These are phyloP conservation scores for Mirza zaza DNA, from an alignment of 2,113 vertebrate species.

Conservation along the genomic window DNA sequence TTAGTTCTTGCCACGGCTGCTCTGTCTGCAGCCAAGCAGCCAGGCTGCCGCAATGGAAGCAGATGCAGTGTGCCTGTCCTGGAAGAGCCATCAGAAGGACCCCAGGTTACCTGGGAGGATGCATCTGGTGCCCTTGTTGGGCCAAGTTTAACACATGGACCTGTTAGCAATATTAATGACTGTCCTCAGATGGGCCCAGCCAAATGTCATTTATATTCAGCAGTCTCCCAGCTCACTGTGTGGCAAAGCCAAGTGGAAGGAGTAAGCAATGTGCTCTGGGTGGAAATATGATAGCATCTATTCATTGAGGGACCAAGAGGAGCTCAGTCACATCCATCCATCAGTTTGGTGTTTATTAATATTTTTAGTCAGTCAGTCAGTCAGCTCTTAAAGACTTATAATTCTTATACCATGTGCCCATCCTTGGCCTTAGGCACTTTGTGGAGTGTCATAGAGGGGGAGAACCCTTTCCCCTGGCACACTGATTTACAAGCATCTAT, in stretches of 20 bases:
- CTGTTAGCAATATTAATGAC: conserved; percentile 70
- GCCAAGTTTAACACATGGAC: conserved; percentile 71
- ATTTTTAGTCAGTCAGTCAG: neutral
- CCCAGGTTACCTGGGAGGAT: conserved; percentile 43
- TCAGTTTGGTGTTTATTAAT: neutral
- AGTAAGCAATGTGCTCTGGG: neutral
- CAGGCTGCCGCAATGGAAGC: conserved; percentile 44
- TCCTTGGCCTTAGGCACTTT: neutral
- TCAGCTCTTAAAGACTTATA: neutral
- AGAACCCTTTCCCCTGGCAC: neutral
- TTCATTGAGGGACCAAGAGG: neutral
- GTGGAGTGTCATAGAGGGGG: neutral
- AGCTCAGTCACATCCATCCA: neutral
- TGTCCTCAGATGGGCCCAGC: conserved; percentile 3
- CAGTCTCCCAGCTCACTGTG: conserved; percentile 28
- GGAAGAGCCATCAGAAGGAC: neutral
- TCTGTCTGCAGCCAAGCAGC: conserved; percentile 43
- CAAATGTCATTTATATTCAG: conserved; percentile 38
- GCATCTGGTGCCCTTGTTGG: conserved; percentile 58
- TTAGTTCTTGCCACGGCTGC: conserved; percentile 4
- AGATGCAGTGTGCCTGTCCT: conserved; percentile 25
- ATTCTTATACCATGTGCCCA: neutral
- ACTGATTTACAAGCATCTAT: neutral
- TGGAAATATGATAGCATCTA: neutral
- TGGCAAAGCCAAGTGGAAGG: neutral